Base-by-base conservation (phyloP, 2,888 invertebrate species). In the Ctenicera cuprea region DNA sequence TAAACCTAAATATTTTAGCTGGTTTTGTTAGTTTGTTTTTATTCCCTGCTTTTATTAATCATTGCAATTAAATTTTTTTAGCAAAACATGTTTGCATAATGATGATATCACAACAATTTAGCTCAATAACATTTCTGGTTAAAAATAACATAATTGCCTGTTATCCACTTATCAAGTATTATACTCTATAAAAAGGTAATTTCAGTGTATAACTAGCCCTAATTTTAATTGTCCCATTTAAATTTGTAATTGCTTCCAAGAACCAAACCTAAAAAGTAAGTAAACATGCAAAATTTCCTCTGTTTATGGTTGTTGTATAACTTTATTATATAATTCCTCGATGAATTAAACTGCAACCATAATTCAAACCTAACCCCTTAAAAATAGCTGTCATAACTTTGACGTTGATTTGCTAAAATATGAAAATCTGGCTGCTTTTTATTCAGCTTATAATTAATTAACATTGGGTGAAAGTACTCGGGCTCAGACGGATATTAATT, bases 401-500 rank as follows among this genome's bases (percentile, higher is more conserved):
- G 41, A 41, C n/a, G 7, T 41, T 41, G 41, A 41, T 41, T 41
- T 41, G 14, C 41, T 41, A 41, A 41, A 41, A 41, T 41, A 41
- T 41, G n/a, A 11, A 38, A 12, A 12, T 12, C 38, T 11, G 1
- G 2, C 38, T 26, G 1, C 14, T 41, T n/a, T 14, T 14, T 4
- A 14, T 4, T n/a, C 2, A 38, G 11, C 48, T 48, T 48, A 20
- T 48, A 59, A 41, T 66, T 66, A 66, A 66, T 66, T 54, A 66
- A 54, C 33, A 14, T 16, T 11, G 54, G 54, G 52, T 57, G 41
- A 54, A 54, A 66, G 54, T 66, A 45, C 54, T 57, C 14, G 14
- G 26, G 66, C 41, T 38, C 66, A 66, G 66, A 66, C 66, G 54
- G 54, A 57, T 66, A 54, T 66, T 66, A 66, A 66, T 66, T 66